These are phyloP conservation scores for Tortricodes alternella DNA, from an alignment of 2,888 invertebrate genomes.

Conservation along the genomic window DNA sequence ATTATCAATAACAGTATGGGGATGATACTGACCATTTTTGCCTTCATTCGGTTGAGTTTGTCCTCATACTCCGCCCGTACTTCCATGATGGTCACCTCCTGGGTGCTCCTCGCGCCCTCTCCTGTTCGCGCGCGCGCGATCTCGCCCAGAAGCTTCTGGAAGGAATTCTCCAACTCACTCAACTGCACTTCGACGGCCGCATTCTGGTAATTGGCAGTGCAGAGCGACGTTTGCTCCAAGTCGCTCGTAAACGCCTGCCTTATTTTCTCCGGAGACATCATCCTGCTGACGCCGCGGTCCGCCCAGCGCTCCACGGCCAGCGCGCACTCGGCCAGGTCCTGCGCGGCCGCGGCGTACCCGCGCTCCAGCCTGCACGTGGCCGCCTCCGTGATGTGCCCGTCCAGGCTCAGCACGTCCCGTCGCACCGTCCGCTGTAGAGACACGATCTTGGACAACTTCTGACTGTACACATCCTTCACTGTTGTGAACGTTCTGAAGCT, in stretches of 20 bases:
- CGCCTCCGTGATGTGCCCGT: slow-evolving; percentile 54
- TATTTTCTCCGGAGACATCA: slow-evolving; percentile 65
- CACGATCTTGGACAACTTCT: slow-evolving; percentile 64
- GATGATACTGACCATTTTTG: slow-evolving; percentile 88
- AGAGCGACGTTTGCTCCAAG: slow-evolving; percentile 51
- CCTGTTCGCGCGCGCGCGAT: slow-evolving; percentile 54
- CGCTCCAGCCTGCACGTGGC: slow-evolving; percentile 64
- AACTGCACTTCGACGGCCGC: slow-evolving; percentile 66
- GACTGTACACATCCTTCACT: slow-evolving; percentile 65
- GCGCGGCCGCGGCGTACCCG: slow-evolving; percentile 67
- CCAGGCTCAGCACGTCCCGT: slow-evolving; percentile 64
- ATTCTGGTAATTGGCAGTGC: slow-evolving; percentile 58
- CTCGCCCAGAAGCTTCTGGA: slow-evolving; percentile 66
- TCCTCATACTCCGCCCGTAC: slow-evolving; percentile 86
- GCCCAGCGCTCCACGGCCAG: slow-evolving; percentile 73
- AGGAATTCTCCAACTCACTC: slow-evolving; percentile 67
- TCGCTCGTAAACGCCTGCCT: slow-evolving; percentile 66
- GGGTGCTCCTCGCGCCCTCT: slow-evolving; percentile 54
- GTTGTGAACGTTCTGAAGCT: slow-evolving; percentile 68
- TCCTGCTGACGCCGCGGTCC: slow-evolving; percentile 59
- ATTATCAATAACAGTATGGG: slow-evolving; percentile 74
- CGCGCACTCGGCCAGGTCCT: slow-evolving; percentile 65
- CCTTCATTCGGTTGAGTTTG: slow-evolving; percentile 90
- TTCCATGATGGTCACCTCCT: slow-evolving; percentile 72
- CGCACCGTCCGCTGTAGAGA: slow-evolving; percentile 68